A percentile compares a stretch with the other conserved stretches of the same genome.
phyloP scores from a whole-genome alignment of 2,797 vertebrate genomes.

The Pteronotus mesoamericanus region DNA sequence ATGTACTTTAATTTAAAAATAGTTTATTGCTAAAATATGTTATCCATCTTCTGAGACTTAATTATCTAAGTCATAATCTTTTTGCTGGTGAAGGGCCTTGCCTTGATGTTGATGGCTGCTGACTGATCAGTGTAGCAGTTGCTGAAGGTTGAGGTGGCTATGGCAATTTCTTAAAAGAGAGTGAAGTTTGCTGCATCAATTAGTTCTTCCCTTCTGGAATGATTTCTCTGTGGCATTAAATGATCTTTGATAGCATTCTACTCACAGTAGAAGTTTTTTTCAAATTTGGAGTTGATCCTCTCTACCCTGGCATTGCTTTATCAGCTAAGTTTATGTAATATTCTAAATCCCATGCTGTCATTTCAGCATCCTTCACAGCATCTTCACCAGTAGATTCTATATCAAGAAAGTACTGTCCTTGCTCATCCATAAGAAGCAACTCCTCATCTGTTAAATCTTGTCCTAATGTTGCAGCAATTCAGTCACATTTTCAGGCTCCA shows the following conservation, averaged over 20 bases:
- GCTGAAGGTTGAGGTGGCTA: background rate
- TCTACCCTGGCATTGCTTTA: background rate
- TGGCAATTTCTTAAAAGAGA: background rate
- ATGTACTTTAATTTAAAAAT: background rate
- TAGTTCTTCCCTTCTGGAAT: background rate
- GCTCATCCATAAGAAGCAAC: background rate
- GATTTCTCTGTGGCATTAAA: background rate
- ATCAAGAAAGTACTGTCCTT: background rate
- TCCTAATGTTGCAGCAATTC: background rate
- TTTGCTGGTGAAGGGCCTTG: background rate
- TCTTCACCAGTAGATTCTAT: background rate
- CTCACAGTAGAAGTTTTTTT: background rate
- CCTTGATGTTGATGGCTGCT: background rate
- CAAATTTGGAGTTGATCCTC: background rate
- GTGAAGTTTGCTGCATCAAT: background rate
- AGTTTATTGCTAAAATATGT: background rate
- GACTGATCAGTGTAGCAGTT: background rate
- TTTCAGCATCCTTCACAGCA: background rate
- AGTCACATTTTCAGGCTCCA: background rate
- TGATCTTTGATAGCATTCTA: background rate
- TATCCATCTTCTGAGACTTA: background rate
- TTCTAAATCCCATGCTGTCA: background rate
- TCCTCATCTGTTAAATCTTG: background rate
- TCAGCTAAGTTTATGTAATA: background rate
- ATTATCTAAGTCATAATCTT: background rate